phyloP scores from a whole-genome alignment of 2,888 invertebrate species.

The Pristionchus entomophagus region DNA sequence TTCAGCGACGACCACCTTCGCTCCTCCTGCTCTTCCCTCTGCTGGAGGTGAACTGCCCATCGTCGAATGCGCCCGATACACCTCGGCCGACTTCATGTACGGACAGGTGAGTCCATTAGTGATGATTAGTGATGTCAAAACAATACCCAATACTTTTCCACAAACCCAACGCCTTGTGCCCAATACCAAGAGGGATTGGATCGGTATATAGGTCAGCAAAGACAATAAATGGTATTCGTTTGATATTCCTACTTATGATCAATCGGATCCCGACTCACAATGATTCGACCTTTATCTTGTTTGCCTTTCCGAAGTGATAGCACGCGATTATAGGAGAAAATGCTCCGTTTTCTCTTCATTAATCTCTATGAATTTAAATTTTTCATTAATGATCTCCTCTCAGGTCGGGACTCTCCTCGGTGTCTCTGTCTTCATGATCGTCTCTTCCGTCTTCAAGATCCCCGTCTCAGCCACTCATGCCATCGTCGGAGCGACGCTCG shows the following conservation, averaged over 20 bases:
- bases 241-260: too few relatives aligned
- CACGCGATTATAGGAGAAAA: too few relatives aligned
- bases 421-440: slow-evolving; percentile 63
- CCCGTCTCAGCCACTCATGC: slow-evolving; percentile 87
- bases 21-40: slow-evolving; percentile 52
- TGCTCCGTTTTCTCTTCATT: background rate
- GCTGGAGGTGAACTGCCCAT: slow-evolving; percentile 55
- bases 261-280: too few relatives aligned
- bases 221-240: too few relatives aligned
- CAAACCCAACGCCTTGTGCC: too few relatives aligned
- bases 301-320: too few relatives aligned
- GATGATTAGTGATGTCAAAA: too few relatives aligned
- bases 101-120: slow-evolving; percentile 49
- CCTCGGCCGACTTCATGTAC: slow-evolving; percentile 64
- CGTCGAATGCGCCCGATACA: slow-evolving; percentile 63
- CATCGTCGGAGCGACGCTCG: slow-evolving; percentile 62
- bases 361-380: background rate
- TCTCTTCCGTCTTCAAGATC: slow-evolving; percentile 87
- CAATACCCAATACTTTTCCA: too few relatives aligned
- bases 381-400: background rate
- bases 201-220: too few relatives aligned
- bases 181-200: too few relatives aligned
- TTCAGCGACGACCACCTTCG: slow-evolving; percentile 35
- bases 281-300: too few relatives aligned
- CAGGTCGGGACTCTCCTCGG: slow-evolving; percentile 61